These are phyloP conservation scores for Thermophis baileyi DNA, from an alignment of 2,113 vertebrate species.

Conservation along the genomic window DNA sequence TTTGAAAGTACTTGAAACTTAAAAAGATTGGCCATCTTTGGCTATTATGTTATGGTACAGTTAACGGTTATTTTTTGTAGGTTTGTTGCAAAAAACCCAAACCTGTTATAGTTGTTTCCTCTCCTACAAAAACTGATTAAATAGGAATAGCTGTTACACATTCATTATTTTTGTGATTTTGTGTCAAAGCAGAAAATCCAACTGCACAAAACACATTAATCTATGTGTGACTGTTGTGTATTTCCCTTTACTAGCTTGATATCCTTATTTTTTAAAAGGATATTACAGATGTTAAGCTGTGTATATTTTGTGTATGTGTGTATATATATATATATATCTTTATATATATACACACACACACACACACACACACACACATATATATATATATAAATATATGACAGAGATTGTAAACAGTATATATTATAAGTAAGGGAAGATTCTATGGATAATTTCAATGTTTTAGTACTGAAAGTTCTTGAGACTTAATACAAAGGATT, in stretches of 20 bases:
- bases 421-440: conserved; percentile 78
- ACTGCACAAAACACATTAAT: conserved; percentile 67
- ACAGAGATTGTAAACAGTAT: conserved; percentile 65
- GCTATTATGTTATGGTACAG: background rate
- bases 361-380: too few species aligned
- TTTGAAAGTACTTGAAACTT: background rate
- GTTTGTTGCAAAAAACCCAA: conserved; percentile 61
- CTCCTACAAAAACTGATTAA: conserved; percentile 58
- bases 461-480: conserved; percentile 72
- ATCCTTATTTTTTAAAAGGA: conserved; percentile 70
- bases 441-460: conserved; percentile 77
- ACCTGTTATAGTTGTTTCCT: conserved; percentile 55
- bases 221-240: conserved; percentile 69
- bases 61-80: conserved; percentile 46
- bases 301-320: conserved; percentile 82
- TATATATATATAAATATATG: conserved; percentile 31
- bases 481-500: conserved; percentile 67
- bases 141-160: conserved; percentile 63
- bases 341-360: too few species aligned
- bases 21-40: background rate
- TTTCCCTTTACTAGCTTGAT: conserved; percentile 70
- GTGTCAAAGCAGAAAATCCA: conserved; percentile 58
- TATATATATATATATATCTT: background rate
- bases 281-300: conserved; percentile 73
- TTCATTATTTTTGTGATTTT: conserved; percentile 69